These are phyloP conservation scores for Xiphorhynchus elegans DNA, from an alignment of 2,113 vertebrate genomes.

Conservation along the genomic window DNA sequence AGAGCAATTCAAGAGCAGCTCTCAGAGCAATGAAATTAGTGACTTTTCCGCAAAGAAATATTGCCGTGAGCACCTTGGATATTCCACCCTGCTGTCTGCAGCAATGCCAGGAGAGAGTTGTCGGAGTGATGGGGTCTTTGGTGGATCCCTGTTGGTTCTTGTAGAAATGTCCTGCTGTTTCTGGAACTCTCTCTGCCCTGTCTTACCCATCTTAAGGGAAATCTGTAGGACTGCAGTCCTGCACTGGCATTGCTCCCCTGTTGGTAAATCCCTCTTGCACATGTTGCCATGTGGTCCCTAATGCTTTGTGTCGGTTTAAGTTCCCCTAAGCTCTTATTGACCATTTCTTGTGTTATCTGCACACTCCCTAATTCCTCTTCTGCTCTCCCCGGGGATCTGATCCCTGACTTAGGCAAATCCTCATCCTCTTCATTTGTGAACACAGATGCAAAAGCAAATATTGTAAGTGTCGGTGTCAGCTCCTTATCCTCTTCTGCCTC, in stretches of 20 bases:
- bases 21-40: neutral
- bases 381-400: conserved; percentile 3
- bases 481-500: conserved; percentile 39
- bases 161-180: neutral
- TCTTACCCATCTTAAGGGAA: neutral
- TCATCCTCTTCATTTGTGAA: conserved; percentile 30
- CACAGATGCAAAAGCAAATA: conserved; percentile 48
- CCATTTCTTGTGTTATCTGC: neutral
- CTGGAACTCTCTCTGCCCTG: neutral
- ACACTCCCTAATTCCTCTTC: neutral
- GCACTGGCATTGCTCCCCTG: neutral
- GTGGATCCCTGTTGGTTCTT: neutral
- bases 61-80: neutral
- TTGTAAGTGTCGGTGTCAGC: neutral
- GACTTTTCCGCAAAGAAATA: neutral
- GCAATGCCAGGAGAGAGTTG: neutral
- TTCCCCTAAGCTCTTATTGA: conserved; percentile 15
- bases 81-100: neutral
- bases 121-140: neutral
- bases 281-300: neutral
- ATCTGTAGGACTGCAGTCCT: neutral
- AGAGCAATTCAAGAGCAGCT: neutral
- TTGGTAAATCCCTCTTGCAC: neutral
- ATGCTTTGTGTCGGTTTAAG: neutral
- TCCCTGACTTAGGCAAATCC: conserved; percentile 47